Percentiles rank a stretch among this genome's conserved stretches.
phyloP scores from a whole-genome alignment of 2,113 vertebrate genomes.

The Ammospiza nelsoni region DNA sequence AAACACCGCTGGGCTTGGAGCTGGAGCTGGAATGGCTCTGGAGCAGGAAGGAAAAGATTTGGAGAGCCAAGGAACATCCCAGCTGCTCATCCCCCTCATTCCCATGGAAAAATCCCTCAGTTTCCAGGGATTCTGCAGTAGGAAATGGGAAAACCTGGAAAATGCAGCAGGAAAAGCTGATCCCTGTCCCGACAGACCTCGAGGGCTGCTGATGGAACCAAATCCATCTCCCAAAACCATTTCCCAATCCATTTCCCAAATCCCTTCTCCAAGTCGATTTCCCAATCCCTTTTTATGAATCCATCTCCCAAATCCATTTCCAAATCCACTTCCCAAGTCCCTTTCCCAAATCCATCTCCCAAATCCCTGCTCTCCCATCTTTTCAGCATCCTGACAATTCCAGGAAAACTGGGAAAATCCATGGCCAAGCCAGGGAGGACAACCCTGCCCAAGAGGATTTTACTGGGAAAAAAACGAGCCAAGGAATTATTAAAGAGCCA shows the following conservation, averaged over 20 bases:
- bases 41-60: not conserved
- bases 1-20: no score
- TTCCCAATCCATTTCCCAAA: no score
- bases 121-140: not conserved
- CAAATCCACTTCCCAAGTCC: not conserved
- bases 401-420: not conserved
- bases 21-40: not conserved
- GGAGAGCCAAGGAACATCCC: not conserved
- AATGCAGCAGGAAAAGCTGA: not conserved
- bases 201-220: not conserved
- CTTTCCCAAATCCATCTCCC: not conserved
- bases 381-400: not conserved
- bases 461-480: not conserved
- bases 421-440: not conserved
- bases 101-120: rapidly evolving
- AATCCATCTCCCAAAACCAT: not conserved
- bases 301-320: no score
- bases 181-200: not conserved
- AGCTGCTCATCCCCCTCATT: not conserved
- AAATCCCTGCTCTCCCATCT: not conserved
- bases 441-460: not conserved
- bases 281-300: no score
- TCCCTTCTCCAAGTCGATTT: not conserved
- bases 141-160: not conserved
- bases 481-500: not conserved